These are phyloP conservation scores for Odontesthes bonariensis DNA, from an alignment of 2,113 vertebrate genomes.

Conservation along the genomic window DNA sequence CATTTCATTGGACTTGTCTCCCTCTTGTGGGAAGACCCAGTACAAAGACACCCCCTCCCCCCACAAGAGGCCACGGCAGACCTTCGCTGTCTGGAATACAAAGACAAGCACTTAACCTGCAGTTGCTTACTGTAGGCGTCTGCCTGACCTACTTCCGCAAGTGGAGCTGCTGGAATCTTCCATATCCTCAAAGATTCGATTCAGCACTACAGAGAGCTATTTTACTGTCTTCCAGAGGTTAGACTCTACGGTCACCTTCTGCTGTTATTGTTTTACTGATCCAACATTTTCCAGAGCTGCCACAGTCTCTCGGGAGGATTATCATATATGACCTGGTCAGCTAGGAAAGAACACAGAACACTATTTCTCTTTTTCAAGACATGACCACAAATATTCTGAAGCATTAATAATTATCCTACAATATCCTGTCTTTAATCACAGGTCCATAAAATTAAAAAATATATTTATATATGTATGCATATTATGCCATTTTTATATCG, in stretches of 20 bases:
- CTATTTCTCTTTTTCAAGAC: neutral
- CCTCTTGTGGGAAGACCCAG: slow-evolving; percentile 74
- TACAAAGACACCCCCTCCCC: slow-evolving; percentile 43
- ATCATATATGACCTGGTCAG: slow-evolving; percentile 17
- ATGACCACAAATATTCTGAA: neutral
- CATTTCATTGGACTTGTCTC: slow-evolving; percentile 70
- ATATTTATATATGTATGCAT: neutral
- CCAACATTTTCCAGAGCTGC: slow-evolving; percentile 9
- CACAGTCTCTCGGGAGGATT: slow-evolving; percentile 4
- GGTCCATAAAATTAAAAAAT: neutral
- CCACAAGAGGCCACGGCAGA: slow-evolving; percentile 54
- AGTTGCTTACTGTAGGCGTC: slow-evolving; percentile 75
- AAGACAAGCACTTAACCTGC: slow-evolving; percentile 80
- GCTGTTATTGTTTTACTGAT: slow-evolving; percentile 38
- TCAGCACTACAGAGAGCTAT: slow-evolving; percentile 39
- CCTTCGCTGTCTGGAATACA: slow-evolving; percentile 72
- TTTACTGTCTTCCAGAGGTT: slow-evolving; percentile 55
- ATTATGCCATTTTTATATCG: too few species aligned
- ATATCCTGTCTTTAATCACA: too few species aligned
- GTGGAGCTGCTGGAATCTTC: slow-evolving; percentile 66
- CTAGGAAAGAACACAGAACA: slow-evolving; percentile 1
- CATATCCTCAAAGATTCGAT: slow-evolving; percentile 66
- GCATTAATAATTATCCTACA: neutral
- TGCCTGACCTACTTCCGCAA: slow-evolving; percentile 77
- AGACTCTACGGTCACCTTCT: slow-evolving; percentile 36